These are phyloP conservation scores for Siniperca scherzeri DNA, from an alignment of 2,797 vertebrate species.

Conservation along the genomic window DNA sequence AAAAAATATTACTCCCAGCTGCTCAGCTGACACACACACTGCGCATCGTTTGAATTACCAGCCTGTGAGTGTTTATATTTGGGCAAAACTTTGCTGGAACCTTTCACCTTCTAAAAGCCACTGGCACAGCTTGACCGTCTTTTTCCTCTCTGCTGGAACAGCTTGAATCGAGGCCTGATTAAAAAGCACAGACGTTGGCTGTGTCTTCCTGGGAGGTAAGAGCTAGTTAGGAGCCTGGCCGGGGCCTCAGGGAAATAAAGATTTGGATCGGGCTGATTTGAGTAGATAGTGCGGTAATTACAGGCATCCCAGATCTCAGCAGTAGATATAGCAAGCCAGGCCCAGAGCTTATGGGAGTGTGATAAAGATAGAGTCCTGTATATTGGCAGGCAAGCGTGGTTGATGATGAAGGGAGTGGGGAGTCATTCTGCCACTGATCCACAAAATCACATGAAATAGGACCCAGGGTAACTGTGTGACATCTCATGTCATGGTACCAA, in stretches of 20 bases:
- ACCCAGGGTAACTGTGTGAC: constrained; percentile 65
- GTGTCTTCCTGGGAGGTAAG: constrained; percentile 85
- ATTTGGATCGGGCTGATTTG: constrained; percentile 87
- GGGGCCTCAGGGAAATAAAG: constrained; percentile 86
- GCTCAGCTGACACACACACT: constrained; percentile 59
- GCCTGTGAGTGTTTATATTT: constrained; percentile 75
- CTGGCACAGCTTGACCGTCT: constrained; percentile 78
- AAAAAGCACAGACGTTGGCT: constrained; percentile 77
- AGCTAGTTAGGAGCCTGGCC: constrained; percentile 73
- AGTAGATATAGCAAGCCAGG: constrained; percentile 71
- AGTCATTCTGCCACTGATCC: constrained; percentile 79
- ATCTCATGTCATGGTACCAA: constrained; percentile 47
- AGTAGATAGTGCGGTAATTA: constrained; percentile 87
- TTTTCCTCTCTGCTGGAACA: constrained; percentile 79
- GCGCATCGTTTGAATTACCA: constrained; percentile 77
- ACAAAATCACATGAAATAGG: constrained; percentile 76
- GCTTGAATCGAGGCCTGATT: constrained; percentile 84
- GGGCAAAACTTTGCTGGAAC: constrained; percentile 74
- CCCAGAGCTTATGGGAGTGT: constrained; percentile 72
- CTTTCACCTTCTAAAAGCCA: constrained; percentile 77
- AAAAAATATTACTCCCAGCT: constrained; percentile 50
- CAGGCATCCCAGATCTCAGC: constrained; percentile 83
- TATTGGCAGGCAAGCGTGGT: constrained; percentile 68
- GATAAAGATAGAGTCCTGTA: constrained; percentile 78
- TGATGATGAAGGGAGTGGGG: constrained; percentile 78